A percentile compares a stretch with the other conserved stretches of the same genome.
These are phyloP conservation scores for Drosophila saltans DNA, from an alignment of 1,140 invertebrate species.

Conservation along the genomic window DNA sequence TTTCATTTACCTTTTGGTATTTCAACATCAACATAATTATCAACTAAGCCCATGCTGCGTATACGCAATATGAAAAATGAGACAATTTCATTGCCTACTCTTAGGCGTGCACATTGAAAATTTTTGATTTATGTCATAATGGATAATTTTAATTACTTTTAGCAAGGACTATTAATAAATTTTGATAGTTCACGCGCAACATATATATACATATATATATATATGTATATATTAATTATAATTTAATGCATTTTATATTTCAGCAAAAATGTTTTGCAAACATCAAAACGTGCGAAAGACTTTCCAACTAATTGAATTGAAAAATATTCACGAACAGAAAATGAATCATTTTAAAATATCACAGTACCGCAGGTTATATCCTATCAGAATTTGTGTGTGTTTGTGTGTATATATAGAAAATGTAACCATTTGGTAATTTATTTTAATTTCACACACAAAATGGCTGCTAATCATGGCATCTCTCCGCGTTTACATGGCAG, in stretches of 20 bases:
- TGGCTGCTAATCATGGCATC: constrained; percentile 63
- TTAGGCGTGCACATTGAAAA: constrained; percentile 27
- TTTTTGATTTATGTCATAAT: constrained; percentile 39
- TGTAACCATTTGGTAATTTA: constrained; percentile 43
- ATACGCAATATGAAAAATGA: constrained; percentile 37
- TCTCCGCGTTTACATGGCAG: constrained; percentile 34
- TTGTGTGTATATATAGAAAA: constrained; percentile 25
- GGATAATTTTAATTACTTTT: constrained; percentile 46
- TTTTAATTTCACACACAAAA: constrained; percentile 54
- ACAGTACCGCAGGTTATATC: not conserved
- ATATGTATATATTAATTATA: constrained; percentile 31
- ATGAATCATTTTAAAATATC: constrained; percentile 26
- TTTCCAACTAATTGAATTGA: constrained; percentile 57
- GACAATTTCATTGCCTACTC: constrained; percentile 40
- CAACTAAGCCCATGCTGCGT: constrained; percentile 18
- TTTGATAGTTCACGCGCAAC: constrained; percentile 13
- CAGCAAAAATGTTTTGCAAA: not conserved
- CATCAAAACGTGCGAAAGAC: not conserved
- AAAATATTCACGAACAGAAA: constrained; percentile 46
- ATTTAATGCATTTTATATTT: constrained; percentile 48
- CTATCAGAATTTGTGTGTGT: constrained; percentile 21
- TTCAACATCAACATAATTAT: constrained; percentile 20
- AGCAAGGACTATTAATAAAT: constrained; percentile 42
- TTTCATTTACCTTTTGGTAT: not conserved
- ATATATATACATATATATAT: not conserved